phyloP scores from a whole-genome alignment of 2,113 vertebrate genomes.

The Microcebus murinus region DNA sequence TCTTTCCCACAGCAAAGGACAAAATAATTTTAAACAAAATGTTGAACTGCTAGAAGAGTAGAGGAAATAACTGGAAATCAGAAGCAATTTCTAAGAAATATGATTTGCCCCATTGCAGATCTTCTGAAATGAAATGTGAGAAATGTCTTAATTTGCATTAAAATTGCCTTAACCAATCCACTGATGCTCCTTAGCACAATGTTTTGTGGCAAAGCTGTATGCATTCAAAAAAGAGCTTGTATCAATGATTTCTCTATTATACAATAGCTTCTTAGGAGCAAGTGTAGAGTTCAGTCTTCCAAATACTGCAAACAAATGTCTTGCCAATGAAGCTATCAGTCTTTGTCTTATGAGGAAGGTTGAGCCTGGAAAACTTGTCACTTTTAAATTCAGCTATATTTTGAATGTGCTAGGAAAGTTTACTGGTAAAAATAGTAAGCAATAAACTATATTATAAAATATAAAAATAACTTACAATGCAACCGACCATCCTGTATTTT shows the following conservation, averaged over 20 bases:
- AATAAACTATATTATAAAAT: constrained; percentile 1
- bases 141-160: constrained; percentile 62
- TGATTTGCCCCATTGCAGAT: constrained; percentile 44
- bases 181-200: not conserved
- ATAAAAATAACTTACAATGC: not conserved
- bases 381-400: constrained; percentile 35
- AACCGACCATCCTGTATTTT: not conserved
- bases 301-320: not conserved
- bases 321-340: not conserved
- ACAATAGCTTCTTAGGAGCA: not conserved
- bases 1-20: constrained; percentile 32
- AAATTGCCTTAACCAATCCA: not conserved
- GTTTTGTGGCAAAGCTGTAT: not conserved
- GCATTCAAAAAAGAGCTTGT: not conserved
- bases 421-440: not conserved
- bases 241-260: not conserved
- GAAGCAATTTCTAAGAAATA: constrained; percentile 49
- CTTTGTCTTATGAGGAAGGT: not conserved
- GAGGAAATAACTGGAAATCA: constrained; percentile 43
- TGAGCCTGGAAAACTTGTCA: not conserved
- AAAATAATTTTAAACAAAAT: constrained; percentile 57
- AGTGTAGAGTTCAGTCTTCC: not conserved
- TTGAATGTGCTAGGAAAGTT: constrained; percentile 1
- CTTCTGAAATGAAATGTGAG: constrained; percentile 59
- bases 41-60: not conserved